Evolutionary conservation across 1,140 invertebrate genomes (phyloP), one percentile per base, ranked within the genome.

Genomic region (Drepana arcuata): DNA sequence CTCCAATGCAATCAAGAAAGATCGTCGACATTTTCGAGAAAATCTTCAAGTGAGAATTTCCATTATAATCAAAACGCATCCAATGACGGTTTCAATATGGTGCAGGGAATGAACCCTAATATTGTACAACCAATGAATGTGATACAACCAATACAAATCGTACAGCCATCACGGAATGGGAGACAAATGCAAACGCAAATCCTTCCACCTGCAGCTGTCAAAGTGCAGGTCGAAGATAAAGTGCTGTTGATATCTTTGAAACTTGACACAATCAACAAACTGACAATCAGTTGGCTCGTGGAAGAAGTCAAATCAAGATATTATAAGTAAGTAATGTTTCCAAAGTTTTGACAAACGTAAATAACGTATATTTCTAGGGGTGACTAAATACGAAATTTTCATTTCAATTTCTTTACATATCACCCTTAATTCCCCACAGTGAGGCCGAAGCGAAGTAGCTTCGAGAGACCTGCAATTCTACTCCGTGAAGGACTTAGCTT

Each of bases 231-330:
- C 14, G 82, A 88, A 49, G 86, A 89, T 23, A 89, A 88, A 61
- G 54, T 88, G 1, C 78, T 90, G 34, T 58, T 90, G 23, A 87
- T 92, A 34, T 89, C 89, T 0, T 61, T 91, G 7, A 85, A 86
- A 14, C 59, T 86, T 18, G 84, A 87, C 7, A 86, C 84, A 30
- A 73, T 88, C 12, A 85, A 87, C 35, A 86, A 77, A 24, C 72
- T 86, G 39, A 89, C 86, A 41, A 88, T 91, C 50, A 85, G 84
- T 40, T 92, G 90, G 90, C 74, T 93, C 38, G 86, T 88, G 23
- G 86, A 90, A 25, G 89, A 92, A 83, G 86, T 89, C 0, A 86
- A 88, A 16, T 80, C 85, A 33, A 84, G 91, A 62, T 92, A 91
- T 84, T 90, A 90, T 36, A 89, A 88, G 89, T 89, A 67, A 83